A percentile compares a stretch with the other conserved stretches of the same genome.
Evolutionary conservation across 2,113 vertebrate species (phyloP).

Genomic region (Trogon melanurus): DNA sequence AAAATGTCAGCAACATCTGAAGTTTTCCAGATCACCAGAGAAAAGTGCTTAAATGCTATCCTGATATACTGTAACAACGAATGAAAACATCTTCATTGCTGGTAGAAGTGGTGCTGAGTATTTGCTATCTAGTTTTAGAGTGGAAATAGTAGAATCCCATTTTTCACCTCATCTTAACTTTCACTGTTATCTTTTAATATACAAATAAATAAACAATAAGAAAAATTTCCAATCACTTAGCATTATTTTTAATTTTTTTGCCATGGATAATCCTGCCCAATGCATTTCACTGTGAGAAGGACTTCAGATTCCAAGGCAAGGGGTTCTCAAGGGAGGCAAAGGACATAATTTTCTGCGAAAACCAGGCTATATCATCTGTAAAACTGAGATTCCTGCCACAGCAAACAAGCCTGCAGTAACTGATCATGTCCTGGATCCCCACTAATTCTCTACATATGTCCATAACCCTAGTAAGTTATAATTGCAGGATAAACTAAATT

Average conservation of each 20-base stretch:
- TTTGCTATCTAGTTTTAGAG: not conserved
- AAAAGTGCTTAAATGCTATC: not conserved
- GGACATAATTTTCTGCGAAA: not conserved
- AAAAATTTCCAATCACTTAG: not conserved
- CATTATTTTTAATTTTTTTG: not conserved
- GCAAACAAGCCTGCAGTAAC: not conserved
- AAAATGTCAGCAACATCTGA: not conserved
- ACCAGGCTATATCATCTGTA: not conserved
- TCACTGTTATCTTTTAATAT: not conserved
- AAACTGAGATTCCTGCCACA: not conserved
- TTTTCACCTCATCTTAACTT: not conserved
- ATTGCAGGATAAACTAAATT: not conserved
- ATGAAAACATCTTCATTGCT: not conserved
- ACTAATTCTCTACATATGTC: not conserved
- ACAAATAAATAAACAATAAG: not conserved
- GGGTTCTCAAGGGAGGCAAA: not conserved
- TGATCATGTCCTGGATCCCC: rapidly evolving
- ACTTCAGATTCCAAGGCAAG: not conserved
- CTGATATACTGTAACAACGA: not conserved
- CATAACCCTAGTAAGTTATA: not conserved
- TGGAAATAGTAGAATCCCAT: not conserved
- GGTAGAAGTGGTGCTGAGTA: not conserved
- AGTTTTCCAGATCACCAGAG: not conserved
- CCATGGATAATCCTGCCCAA: not conserved
- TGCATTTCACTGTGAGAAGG: not conserved